Evolutionary conservation across 2,797 vertebrate genomes (phyloP).

Genomic region (Ptychadena robeensis): DNA sequence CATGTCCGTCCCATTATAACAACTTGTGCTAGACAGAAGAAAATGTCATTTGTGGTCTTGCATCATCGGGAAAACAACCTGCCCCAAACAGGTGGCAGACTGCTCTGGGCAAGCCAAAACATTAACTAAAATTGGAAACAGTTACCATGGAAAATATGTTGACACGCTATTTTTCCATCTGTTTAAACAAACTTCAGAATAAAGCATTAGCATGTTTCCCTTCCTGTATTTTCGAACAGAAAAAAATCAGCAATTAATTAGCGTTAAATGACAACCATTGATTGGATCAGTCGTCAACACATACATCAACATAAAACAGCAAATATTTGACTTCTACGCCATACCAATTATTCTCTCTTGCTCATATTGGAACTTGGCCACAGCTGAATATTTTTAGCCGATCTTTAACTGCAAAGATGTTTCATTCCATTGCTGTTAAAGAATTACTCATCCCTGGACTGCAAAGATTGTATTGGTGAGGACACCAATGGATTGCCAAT

Average conservation of each 20-base stretch:
- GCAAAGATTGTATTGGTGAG: too few relatives aligned
- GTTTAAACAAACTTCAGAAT: conserved; percentile 66
- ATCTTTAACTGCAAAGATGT: not conserved
- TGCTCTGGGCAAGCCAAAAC: conserved; percentile 71
- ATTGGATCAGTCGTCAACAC: conserved; percentile 62
- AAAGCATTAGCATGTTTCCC: conserved; percentile 72
- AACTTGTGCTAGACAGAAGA: conserved; percentile 60
- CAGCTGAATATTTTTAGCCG: conserved; percentile 43
- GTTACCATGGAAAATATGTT: conserved; percentile 71
- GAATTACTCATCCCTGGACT: too few relatives aligned
- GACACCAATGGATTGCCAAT: too few relatives aligned
- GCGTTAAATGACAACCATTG: conserved; percentile 52
- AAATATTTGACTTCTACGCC: conserved; percentile 41
- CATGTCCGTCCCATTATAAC: conserved; percentile 55
- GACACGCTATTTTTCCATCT: conserved; percentile 76
- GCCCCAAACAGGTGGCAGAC: conserved; percentile 76
- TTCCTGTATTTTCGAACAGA: conserved; percentile 58
- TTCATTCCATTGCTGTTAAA: not conserved
- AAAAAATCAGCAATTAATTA: conserved; percentile 69
- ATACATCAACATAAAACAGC: conserved; percentile 65
- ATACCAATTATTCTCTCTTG: conserved; percentile 53
- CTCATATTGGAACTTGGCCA: conserved; percentile 55
- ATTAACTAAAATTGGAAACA: conserved; percentile 75
- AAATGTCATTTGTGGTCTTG: conserved; percentile 61
- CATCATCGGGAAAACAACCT: conserved; percentile 71